A percentile compares a stretch with the other conserved stretches of the same genome.
Conservation (phyloP, 2,888 invertebrate genomes). For the Nomada ferruginata region DNA sequence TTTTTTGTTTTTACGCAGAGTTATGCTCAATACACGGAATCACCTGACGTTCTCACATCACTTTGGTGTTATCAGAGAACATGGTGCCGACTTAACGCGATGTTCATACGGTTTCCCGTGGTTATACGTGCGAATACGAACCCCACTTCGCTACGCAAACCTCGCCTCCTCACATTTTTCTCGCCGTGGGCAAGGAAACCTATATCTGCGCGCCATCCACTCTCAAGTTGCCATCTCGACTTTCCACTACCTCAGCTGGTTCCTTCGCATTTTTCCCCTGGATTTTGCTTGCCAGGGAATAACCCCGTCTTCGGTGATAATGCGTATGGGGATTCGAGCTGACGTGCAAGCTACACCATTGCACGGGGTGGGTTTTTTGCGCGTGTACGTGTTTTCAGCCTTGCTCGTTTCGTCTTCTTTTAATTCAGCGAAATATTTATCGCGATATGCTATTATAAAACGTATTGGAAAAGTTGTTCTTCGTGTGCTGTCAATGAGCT, state of each 20-base stretch:
- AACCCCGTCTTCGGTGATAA: conserved; percentile 48
- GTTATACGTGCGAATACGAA: conserved; percentile 16
- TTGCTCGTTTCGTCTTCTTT: too few relatives aligned
- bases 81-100: conserved; percentile 16
- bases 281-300: conserved; percentile 48
- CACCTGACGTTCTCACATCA: not conserved
- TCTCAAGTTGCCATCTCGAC: conserved; percentile 64
- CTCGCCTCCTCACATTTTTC: conserved; percentile 41
- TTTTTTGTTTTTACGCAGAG: too few relatives aligned
- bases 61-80: conserved; percentile 11
- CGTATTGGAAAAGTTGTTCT: too few relatives aligned
- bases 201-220: conserved; percentile 64
- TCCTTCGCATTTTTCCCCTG: conserved; percentile 58
- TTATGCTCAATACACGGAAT: not conserved
- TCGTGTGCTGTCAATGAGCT: too few relatives aligned
- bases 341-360: conserved; percentile 38
- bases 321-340: conserved; percentile 47
- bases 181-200: conserved; percentile 52
- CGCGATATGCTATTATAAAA: not conserved
- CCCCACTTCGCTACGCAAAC: conserved; percentile 32
- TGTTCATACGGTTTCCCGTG: conserved; percentile 30
- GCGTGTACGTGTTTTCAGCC: not conserved
- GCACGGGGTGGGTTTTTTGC: not conserved
- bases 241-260: conserved; percentile 61
- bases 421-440: not conserved